A percentile compares a stretch with the other conserved stretches of the same genome.
These are phyloP conservation scores for Nomada hirtipes DNA, from an alignment of 2,888 invertebrate species.

Conservation along the genomic window DNA sequence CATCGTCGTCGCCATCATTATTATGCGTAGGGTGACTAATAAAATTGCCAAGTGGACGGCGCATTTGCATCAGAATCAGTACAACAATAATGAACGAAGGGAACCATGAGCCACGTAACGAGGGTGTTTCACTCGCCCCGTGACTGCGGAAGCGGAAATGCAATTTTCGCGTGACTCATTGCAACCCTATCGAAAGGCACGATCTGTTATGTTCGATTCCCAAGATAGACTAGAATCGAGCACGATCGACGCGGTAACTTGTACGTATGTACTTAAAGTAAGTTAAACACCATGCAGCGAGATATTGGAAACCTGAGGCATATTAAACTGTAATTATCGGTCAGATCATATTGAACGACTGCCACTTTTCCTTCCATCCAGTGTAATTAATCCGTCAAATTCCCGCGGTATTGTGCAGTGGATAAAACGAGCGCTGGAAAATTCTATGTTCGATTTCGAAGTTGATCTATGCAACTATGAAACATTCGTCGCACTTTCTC, in stretches of 20 bases:
- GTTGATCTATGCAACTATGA: neutral
- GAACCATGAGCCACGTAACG: slow-evolving; percentile 42
- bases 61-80: slow-evolving; percentile 72
- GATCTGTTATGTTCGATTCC: neutral
- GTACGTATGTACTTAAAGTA: neutral
- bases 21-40: slow-evolving; percentile 64
- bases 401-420: neutral
- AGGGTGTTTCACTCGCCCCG: slow-evolving; percentile 69
- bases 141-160: slow-evolving; percentile 60
- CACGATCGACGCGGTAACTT: slow-evolving; percentile 2
- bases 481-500: neutral
- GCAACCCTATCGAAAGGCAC: slow-evolving; percentile 52
- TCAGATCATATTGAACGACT: slow-evolving; percentile 14
- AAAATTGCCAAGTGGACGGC: slow-evolving; percentile 61
- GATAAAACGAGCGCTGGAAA: slow-evolving; percentile 7
- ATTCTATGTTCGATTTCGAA: slow-evolving; percentile 30
- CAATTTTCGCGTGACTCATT: slow-evolving; percentile 76
- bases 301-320: neutral
- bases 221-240: neutral
- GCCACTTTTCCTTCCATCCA: slow-evolving; percentile 1
- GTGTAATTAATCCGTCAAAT: slow-evolving; percentile 44
- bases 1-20: neutral
- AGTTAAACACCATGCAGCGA: slow-evolving; percentile 15
- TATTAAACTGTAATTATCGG: slow-evolving; percentile 37
- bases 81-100: slow-evolving; percentile 33